Base-by-base conservation (phyloP, 2,797 vertebrate species). In the Schizothorax lantsangensis region DNA sequence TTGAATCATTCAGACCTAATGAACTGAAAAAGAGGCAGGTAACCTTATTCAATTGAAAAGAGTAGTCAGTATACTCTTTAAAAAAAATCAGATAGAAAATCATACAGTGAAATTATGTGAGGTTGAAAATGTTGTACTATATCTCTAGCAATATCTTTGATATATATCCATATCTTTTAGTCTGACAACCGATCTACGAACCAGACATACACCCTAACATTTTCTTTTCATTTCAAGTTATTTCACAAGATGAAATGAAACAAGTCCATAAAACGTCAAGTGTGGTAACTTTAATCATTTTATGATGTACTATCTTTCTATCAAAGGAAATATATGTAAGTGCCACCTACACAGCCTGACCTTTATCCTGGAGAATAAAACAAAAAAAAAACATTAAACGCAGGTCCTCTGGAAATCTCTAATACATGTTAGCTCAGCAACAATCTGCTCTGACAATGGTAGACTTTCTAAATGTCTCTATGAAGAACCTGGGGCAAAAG, bases 391-490 rank as follows among this genome's bases (percentile, higher is more conserved):
- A 45, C 38, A 83, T 45, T 11, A 74, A 74, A 45, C 8, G 0
- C 11, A 15, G n/a, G 33, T 40, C 33, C 23, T 71, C 23, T 72
- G 8, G 14, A 72, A 72, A 14, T 43, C 40, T 62, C 54, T 54
- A 71, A 83, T 45, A n/a, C 26, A 40, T 54, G 33, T 40, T 38
- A 74, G 40, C 30, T n/a, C 71, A 62, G 71, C 23, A 57, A 62
- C 2, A 2, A 45, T 17, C 80, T 87, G 90, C 91, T 91, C 90
- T 88, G 89, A 91, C 90, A 89, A 91, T 92, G 93, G 89, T 92
- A 90, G 91, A 91, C 91, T 92, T 92, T 90, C 91, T 91, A 93
- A 89, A 84, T 92, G 93, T 93, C 89, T 93, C 92, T 92, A 90
- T 92, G 88, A 88, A 88, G 87, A 90, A 92, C 92, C 91, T 88